Conservation (phyloP, 37 sponge, comb jelly and placozoan genomes). For the Bolinopsis microptera region DNA sequence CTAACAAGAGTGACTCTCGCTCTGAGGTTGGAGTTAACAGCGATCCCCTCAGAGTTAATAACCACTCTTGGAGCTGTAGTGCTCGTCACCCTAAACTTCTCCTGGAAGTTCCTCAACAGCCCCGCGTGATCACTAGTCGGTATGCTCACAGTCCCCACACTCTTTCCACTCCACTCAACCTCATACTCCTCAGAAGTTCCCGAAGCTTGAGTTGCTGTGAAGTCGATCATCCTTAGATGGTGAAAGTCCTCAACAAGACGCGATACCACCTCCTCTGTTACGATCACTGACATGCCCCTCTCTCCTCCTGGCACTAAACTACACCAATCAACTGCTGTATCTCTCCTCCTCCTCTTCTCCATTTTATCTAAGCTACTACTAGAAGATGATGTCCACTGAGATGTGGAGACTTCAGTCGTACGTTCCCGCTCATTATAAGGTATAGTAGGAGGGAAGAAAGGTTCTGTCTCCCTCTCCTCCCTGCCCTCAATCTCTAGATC, state of each 20-base stretch:
- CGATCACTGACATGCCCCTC: neutral
- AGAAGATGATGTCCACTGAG: neutral
- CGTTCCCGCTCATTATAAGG: neutral
- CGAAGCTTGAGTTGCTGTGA: neutral
- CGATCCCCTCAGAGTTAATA: neutral
- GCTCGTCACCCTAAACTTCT: neutral
- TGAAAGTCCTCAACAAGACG: neutral
- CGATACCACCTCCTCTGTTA: conserved; percentile 12
- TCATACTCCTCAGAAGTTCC: neutral
- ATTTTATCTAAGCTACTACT: neutral
- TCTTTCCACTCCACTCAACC: neutral
- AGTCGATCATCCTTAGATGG: neutral
- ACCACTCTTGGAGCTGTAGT: neutral
- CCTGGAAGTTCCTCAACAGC: neutral
- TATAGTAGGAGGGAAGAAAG: conserved; percentile 1
- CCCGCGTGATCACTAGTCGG: neutral
- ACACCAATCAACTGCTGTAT: neutral
- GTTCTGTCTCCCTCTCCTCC: neutral
- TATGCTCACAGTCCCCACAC: neutral
- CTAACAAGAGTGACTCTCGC: neutral
- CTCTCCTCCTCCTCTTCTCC: neutral
- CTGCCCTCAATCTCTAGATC: neutral
- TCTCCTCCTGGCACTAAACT: neutral
- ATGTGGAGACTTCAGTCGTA: neutral
- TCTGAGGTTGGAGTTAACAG: neutral